Conservation (phyloP, 1,140 invertebrate species). For the Leptopilina boulardi region DNA sequence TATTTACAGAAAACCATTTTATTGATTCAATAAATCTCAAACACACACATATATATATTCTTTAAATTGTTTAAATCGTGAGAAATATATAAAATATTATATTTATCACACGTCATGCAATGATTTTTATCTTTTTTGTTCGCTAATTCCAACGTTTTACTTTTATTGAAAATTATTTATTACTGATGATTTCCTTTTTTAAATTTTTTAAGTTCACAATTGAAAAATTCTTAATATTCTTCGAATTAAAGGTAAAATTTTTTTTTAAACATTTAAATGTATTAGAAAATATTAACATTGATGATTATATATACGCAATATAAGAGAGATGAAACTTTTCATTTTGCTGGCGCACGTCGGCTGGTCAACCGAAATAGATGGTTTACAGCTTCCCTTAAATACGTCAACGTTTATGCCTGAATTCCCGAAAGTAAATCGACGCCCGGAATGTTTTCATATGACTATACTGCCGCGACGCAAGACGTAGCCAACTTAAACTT, state of each 20-base stretch:
- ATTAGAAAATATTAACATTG: neutral
- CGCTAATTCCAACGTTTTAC: neutral
- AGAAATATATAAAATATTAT: constrained; percentile 20
- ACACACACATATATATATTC: no score
- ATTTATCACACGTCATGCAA: neutral
- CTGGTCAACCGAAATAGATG: constrained; percentile 71
- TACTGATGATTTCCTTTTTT: no score
- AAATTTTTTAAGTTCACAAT: no score
- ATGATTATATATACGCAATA: no score
- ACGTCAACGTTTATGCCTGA: constrained; percentile 73
- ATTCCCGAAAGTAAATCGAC: constrained; percentile 74
- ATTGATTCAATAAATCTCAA: constrained; percentile 20
- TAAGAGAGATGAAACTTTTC: constrained; percentile 11
- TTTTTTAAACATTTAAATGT: neutral
- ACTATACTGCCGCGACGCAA: constrained; percentile 60
- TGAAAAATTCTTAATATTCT: no score
- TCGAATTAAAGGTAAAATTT: neutral
- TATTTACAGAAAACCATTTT: constrained; percentile 22
- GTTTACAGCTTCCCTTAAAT: constrained; percentile 74
- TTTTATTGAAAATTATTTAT: neutral
- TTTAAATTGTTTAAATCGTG: constrained; percentile 6
- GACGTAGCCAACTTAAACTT: constrained; percentile 67
- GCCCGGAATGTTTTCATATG: constrained; percentile 72
- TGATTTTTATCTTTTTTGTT: neutral
- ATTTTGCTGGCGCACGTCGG: neutral